Conservation (phyloP, 2,113 vertebrate genomes). For the Poicephalus gulielmi region DNA sequence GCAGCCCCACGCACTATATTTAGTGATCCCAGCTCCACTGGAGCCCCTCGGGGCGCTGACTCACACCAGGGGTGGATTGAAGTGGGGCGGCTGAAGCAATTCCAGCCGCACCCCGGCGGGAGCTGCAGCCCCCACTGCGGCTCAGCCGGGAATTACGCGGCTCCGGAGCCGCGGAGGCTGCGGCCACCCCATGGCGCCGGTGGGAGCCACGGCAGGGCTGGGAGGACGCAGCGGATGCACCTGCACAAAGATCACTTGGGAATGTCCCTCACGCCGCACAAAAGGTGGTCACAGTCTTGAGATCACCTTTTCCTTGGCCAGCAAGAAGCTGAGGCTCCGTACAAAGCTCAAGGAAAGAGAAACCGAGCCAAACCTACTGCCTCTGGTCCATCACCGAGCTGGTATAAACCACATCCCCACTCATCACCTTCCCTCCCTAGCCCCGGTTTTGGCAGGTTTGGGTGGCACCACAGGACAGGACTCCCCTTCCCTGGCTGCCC, state of each 20-base stretch:
- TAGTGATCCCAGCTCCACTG: neutral
- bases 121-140: constrained; percentile 34
- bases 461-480: neutral
- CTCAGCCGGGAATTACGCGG: neutral
- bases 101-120: constrained; percentile 24
- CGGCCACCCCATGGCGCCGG: neutral
- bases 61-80: neutral
- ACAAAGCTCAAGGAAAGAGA: neutral
- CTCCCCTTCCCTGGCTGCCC: neutral
- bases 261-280: fast-evolving
- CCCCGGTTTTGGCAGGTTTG: fast-evolving
- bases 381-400: neutral
- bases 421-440: neutral
- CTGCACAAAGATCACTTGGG: neutral
- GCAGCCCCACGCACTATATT: neutral
- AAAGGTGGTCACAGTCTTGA: neutral
- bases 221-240: neutral
- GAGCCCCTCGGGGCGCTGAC: constrained; percentile 4
- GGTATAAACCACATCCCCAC: fast-evolving
- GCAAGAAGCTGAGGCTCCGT: fast-evolving
- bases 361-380: fast-evolving
- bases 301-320: fast-evolving
- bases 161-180: neutral
- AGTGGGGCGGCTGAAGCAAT: constrained; percentile 39
- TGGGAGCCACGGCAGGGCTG: neutral